These are phyloP conservation scores for Pteronotus mesoamericanus DNA, from an alignment of 2,797 vertebrate genomes.

Conservation along the genomic window DNA sequence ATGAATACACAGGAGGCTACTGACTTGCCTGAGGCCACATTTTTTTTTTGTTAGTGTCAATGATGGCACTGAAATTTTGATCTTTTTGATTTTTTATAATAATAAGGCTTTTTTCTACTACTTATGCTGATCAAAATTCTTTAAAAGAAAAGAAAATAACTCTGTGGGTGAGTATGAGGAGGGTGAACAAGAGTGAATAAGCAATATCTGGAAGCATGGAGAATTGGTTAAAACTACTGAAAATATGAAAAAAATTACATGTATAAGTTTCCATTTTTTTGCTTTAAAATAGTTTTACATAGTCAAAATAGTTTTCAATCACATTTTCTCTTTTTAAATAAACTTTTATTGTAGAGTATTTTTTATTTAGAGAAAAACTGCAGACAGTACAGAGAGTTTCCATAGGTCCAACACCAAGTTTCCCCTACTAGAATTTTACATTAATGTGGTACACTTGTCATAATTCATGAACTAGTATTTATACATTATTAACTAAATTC, in stretches of 20 bases:
- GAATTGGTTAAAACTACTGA: neutral
- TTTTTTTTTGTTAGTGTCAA: neutral
- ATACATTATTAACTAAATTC: neutral
- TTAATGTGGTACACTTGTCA: neutral
- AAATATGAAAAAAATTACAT: neutral
- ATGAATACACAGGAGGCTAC: neutral
- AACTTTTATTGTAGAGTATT: neutral
- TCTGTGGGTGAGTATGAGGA: neutral
- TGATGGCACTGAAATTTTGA: neutral
- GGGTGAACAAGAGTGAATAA: neutral
- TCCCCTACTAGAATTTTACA: neutral
- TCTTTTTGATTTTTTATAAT: neutral
- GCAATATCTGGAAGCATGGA: neutral
- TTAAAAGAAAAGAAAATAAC: neutral
- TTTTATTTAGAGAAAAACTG: neutral
- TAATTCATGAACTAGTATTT: neutral
- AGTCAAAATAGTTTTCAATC: neutral
- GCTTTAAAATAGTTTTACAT: neutral
- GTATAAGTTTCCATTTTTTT: neutral
- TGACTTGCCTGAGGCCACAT: neutral
- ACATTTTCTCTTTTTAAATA: neutral
- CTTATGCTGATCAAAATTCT: neutral
- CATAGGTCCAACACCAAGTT: neutral
- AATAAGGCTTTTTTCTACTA: neutral
- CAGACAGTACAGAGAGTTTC: neutral